A percentile compares a stretch with the other conserved stretches of the same genome.
Conservation (phyloP, 35 echinoderm and acorn worm species). For the Heliocidaris erythrogramma region DNA sequence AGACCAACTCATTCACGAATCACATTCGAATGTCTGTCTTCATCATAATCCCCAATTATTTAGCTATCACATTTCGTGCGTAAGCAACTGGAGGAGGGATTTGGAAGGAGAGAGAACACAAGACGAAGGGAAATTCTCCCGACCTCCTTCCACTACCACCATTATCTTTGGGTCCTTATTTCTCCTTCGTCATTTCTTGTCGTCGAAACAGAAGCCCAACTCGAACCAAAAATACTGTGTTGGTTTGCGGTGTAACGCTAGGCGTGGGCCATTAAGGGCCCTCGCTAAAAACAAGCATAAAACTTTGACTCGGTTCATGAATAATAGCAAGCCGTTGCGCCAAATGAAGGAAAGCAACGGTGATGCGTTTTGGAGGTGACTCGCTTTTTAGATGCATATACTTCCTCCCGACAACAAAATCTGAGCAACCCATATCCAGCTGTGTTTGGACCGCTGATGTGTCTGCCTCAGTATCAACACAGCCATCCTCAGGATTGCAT, state of each 20-base stretch:
- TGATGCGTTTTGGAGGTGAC: background rate
- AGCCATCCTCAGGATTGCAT: background rate
- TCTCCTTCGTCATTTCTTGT: background rate
- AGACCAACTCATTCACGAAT: background rate
- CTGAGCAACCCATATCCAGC: background rate
- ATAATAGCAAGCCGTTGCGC: background rate
- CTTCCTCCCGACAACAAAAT: background rate
- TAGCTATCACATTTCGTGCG: background rate
- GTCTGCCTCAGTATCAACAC: background rate
- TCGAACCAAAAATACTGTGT: background rate
- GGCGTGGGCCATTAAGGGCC: background rate
- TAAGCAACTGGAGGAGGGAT: background rate
- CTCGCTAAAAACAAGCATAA: background rate
- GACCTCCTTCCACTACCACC: background rate
- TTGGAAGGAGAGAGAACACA: background rate
- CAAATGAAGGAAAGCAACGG: background rate
- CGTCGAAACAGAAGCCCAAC: background rate
- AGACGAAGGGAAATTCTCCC: background rate
- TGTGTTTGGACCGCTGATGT: background rate
- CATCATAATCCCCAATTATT: constrained; percentile 1
- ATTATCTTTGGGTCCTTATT: background rate
- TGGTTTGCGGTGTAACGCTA: background rate
- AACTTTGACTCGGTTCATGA: background rate
- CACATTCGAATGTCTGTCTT: constrained; percentile 10
- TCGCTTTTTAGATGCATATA: background rate